phyloP scores from a whole-genome alignment of 2,888 invertebrate genomes.

The Hydrotaea cyrtoneurina region DNA sequence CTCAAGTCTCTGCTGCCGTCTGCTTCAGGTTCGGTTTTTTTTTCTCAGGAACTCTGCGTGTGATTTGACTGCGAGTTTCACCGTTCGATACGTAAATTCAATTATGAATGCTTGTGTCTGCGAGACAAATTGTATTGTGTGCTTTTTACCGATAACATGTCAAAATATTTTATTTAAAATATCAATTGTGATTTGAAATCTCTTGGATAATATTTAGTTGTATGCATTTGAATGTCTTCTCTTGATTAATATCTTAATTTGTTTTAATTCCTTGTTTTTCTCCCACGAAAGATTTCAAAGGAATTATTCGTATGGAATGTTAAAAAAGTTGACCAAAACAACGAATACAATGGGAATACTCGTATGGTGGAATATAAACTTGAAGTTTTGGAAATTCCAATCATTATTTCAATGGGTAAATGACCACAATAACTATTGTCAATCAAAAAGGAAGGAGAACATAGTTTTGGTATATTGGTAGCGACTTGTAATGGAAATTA shows the following conservation, averaged over 20 bases:
- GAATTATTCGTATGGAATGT: conserved; percentile 20
- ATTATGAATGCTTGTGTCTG: conserved; percentile 43
- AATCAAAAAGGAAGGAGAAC: too few species aligned
- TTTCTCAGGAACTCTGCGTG: conserved; percentile 63
- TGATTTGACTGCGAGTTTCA: conserved; percentile 19
- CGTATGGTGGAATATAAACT: too few species aligned
- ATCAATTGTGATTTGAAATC: conserved; percentile 15
- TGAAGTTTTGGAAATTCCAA: too few species aligned
- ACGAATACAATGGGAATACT: too few species aligned
- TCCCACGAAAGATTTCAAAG: neutral
- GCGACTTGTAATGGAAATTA: too few species aligned
- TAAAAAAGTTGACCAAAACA: too few species aligned
- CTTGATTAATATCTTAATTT: conserved; percentile 34
- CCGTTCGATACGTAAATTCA: conserved; percentile 17
- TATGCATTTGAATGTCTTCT: neutral
- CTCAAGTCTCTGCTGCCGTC: neutral
- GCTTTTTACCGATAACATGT: conserved; percentile 39
- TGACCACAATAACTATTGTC: too few species aligned
- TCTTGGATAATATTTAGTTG: neutral
- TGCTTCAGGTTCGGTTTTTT: neutral
- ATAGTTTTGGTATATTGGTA: too few species aligned
- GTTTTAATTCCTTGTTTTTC: neutral
- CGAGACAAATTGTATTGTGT: conserved; percentile 50
- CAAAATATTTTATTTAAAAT: conserved; percentile 43
- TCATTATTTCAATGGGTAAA: too few species aligned